These are phyloP conservation scores for Drosophila mojavensis DNA, from an alignment of 1,140 invertebrate genomes.

Conservation along the genomic window DNA sequence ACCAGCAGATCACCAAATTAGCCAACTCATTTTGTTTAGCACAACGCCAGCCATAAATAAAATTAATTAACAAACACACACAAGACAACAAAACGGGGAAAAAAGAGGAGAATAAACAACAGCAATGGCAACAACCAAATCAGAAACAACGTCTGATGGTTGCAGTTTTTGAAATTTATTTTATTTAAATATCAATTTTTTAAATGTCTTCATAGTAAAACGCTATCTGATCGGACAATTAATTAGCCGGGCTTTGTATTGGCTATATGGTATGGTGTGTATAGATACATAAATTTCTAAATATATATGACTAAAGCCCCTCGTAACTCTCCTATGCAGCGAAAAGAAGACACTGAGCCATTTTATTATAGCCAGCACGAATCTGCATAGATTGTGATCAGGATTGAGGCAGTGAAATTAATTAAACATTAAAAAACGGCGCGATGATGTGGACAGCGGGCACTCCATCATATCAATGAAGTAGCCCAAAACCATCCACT, in stretches of 20 bases:
- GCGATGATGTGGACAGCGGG: conserved; percentile 60
- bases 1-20: conserved; percentile 56
- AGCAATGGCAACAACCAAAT: not conserved
- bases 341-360: conserved; percentile 20
- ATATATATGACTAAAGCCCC: not conserved
- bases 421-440: conserved; percentile 69
- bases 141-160: conserved; percentile 42
- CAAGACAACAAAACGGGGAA: conserved; percentile 8
- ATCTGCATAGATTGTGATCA: conserved; percentile 77
- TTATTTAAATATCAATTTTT: conserved; percentile 66
- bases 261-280: conserved; percentile 34
- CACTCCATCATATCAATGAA: conserved; percentile 57
- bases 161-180: conserved; percentile 64
- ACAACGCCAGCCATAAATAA: conserved; percentile 63
- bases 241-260: conserved; percentile 64
- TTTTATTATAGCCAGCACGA: conserved; percentile 41
- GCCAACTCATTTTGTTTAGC: conserved; percentile 55
- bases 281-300: not conserved
- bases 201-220: conserved; percentile 76
- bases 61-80: conserved; percentile 48
- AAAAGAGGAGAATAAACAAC: conserved; percentile 13
- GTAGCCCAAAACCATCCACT: not conserved
- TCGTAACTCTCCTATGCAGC: conserved; percentile 11
- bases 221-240: conserved; percentile 78
- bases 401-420: conserved; percentile 58